A percentile compares a stretch with the other conserved stretches of the same genome.
phyloP scores from a whole-genome alignment of 2,888 invertebrate genomes.

The Tinea pellionella region DNA sequence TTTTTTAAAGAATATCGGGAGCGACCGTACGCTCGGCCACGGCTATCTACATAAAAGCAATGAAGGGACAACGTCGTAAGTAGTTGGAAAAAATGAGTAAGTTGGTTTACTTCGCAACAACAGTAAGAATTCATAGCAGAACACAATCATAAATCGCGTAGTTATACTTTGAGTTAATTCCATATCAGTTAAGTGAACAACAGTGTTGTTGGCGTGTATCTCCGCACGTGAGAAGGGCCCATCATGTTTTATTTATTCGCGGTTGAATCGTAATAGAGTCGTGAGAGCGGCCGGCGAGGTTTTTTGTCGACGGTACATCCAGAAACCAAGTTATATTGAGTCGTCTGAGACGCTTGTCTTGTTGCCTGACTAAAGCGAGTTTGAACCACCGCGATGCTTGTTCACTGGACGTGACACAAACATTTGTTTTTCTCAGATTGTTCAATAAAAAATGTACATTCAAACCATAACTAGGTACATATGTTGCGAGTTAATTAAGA shows the following conservation, averaged over 20 bases:
- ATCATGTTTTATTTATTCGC: constrained; percentile 69
- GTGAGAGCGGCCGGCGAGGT: constrained; percentile 62
- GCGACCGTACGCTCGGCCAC: background rate
- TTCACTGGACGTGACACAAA: background rate
- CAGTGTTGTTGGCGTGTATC: constrained; percentile 24
- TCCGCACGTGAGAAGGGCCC: constrained; percentile 62
- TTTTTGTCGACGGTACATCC: constrained; percentile 56
- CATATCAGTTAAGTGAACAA: constrained; percentile 9
- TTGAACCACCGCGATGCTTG: constrained; percentile 8
- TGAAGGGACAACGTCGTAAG: background rate
- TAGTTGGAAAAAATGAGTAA: too few species aligned
- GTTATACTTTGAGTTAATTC: background rate
- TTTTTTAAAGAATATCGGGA: too few species aligned
- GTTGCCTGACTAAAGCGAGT: constrained; percentile 43
- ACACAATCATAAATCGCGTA: background rate
- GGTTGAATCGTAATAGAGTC: constrained; percentile 65
- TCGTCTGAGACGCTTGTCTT: constrained; percentile 66
- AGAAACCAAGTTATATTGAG: constrained; percentile 44
- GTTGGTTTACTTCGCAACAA: too few species aligned
- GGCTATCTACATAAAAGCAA: background rate
- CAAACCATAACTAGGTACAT: background rate
- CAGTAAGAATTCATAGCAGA: background rate
- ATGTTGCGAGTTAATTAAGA: too few species aligned
- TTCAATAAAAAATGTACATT: background rate
- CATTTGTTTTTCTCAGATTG: constrained; percentile 6